Percentiles rank a stretch among this genome's conserved stretches.
Evolutionary conservation across 2,113 vertebrate genomes (phyloP).

Genomic region (Alligator sinensis): DNA sequence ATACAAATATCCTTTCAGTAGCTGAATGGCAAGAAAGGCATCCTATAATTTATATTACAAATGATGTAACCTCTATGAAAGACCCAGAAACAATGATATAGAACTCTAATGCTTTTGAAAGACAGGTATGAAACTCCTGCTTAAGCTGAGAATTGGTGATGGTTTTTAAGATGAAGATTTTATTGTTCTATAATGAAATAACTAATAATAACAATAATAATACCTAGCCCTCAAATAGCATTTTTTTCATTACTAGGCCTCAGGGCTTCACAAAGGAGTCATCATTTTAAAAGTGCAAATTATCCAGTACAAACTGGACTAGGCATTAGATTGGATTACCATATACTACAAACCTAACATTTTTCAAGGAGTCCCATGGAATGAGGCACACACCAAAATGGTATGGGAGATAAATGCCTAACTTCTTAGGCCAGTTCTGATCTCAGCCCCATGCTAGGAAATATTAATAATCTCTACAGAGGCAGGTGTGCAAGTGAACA

Average conservation of each 20-base stretch:
- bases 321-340: background rate
- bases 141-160: background rate
- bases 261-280: background rate
- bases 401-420: background rate
- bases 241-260: background rate
- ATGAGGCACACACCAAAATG: background rate
- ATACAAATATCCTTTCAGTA: background rate
- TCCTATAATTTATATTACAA: constrained; percentile 13
- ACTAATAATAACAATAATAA: background rate
- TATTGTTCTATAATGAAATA: background rate
- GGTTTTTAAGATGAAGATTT: constrained; percentile 2
- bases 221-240: background rate
- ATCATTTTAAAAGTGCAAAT: background rate
- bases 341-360: background rate
- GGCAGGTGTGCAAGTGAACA: background rate
- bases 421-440: background rate
- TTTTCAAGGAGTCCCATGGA: background rate
- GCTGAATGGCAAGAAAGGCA: background rate
- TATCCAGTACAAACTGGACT: background rate
- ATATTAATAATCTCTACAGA: background rate
- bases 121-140: background rate
- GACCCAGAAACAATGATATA: background rate
- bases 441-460: background rate
- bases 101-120: constrained; percentile 13
- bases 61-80: background rate